Evolutionary conservation across 2,797 vertebrate genomes (phyloP), one percentile per base, ranked within the genome.

Genomic region (Rhinichthys osculus): DNA sequence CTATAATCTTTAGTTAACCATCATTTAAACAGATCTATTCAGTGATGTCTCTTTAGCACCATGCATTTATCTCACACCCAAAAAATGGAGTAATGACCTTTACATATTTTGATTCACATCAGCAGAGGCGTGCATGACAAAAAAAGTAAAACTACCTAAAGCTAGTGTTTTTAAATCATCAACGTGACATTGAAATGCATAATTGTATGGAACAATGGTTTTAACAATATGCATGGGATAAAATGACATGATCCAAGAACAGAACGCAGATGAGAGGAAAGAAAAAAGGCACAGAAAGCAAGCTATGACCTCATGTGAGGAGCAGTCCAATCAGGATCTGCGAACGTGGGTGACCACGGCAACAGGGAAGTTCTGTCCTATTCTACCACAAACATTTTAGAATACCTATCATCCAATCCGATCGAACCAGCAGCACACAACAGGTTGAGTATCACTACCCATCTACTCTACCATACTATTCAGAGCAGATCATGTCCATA

Each of bases 361-460:
- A 90, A 90, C 90, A 90, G 90, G 89, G 90, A 89, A 90, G 88
- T 89, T 90, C 90, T 90, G 89, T 90, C 89, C 89, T 90, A 87
- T 85, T 86, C 89, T 87, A 87, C 78, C 87, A 86, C 86, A 85
- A 82, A 87, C 84, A 64, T 86, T 83, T 78, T 87, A 83, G 81
- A 78, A 87, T 87, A 83, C 86, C 86, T 87, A 87, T 73, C 78
- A 73, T 85, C 89, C 89, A 90, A 90, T 90, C 81, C 52, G 87
- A 90, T 88, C 50, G 62, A 78, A 84, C 87, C 87, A 87, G 87
- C 87, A 78, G 84, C 85, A 62, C 78, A 85, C 71, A 85, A 81
- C 77, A 83, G 86, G 72, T 59, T 76, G 71, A 72, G 38, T 40
- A 83, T 82, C 79, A 78, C 84, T 79, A 71, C 73, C 80, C 83